phyloP scores from a whole-genome alignment of 2,888 invertebrate genomes.

The Leptopterna dolabrata region DNA sequence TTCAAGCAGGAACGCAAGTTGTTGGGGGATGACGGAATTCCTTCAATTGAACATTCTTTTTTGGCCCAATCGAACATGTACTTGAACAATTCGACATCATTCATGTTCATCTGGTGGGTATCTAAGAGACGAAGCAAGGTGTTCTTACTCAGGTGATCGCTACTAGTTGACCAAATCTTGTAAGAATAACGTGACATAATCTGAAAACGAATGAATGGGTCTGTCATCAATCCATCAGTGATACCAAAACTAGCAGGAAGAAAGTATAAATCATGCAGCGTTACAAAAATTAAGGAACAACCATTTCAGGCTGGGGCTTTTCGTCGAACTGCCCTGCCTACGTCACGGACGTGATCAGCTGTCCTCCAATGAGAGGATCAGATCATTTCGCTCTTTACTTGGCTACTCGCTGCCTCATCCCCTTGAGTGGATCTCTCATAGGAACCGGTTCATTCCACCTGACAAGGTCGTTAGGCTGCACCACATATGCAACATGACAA shows the following conservation, averaged over 20 bases:
- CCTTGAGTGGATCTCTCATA: too few relatives aligned
- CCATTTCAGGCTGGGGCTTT: too few relatives aligned
- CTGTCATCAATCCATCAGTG: background rate
- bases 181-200: constrained; percentile 72
- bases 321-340: too few relatives aligned
- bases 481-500: too few relatives aligned
- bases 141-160: constrained; percentile 69
- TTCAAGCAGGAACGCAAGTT: constrained; percentile 69
- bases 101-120: constrained; percentile 70
- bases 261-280: background rate
- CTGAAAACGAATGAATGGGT: constrained; percentile 54
- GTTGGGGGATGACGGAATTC: constrained; percentile 67
- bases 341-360: too few relatives aligned
- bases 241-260: background rate
- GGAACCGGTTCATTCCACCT: too few relatives aligned
- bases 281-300: too few relatives aligned
- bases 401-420: too few relatives aligned
- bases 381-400: too few relatives aligned
- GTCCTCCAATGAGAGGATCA: too few relatives aligned
- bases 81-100: constrained; percentile 70
- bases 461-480: too few relatives aligned
- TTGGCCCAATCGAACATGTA: constrained; percentile 72
- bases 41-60: constrained; percentile 69
- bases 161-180: constrained; percentile 69
- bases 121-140: constrained; percentile 70